Conservation (phyloP, 2,888 invertebrate species). For the Orthonevra nobilis region DNA sequence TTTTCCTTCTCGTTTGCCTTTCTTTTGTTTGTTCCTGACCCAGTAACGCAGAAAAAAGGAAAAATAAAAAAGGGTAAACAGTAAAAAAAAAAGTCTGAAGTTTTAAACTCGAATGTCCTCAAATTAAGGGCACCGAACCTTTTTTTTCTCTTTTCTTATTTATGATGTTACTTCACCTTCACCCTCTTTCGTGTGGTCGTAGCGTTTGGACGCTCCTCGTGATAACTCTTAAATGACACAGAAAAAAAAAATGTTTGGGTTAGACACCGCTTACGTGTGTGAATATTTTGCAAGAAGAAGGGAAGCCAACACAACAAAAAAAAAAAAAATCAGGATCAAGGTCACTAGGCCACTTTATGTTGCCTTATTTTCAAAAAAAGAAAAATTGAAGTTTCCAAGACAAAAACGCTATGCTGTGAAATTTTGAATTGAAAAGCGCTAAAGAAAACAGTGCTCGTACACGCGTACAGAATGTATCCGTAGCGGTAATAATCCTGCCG, state of each 20-base stretch:
- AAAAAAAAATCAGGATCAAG: constrained; percentile 35
- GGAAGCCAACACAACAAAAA: constrained; percentile 10
- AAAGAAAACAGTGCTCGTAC: too few species aligned
- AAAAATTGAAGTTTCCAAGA: too few species aligned
- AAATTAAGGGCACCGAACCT: constrained; percentile 55
- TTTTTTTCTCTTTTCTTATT: too few species aligned
- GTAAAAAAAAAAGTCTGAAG: constrained; percentile 18
- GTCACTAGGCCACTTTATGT: constrained; percentile 29
- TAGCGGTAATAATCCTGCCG: too few species aligned
- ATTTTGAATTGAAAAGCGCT: too few species aligned
- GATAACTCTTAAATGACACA: constrained; percentile 31
- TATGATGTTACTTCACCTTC: too few species aligned
- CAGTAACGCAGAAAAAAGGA: constrained; percentile 23
- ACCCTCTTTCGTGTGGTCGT: neutral
- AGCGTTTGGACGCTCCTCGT: neutral
- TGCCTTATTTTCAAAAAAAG: too few species aligned
- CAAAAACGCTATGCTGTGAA: too few species aligned
- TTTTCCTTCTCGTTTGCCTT: constrained; percentile 17
- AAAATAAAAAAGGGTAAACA: neutral
- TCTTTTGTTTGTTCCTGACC: constrained; percentile 39
- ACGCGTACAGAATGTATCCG: too few species aligned
- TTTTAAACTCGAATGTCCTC: constrained; percentile 43
- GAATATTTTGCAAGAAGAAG: too few species aligned
- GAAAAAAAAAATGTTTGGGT: too few species aligned
- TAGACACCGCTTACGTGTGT: too few species aligned